These are phyloP conservation scores for Solenopsis fugax DNA, from an alignment of 1,140 invertebrate species.

Conservation along the genomic window DNA sequence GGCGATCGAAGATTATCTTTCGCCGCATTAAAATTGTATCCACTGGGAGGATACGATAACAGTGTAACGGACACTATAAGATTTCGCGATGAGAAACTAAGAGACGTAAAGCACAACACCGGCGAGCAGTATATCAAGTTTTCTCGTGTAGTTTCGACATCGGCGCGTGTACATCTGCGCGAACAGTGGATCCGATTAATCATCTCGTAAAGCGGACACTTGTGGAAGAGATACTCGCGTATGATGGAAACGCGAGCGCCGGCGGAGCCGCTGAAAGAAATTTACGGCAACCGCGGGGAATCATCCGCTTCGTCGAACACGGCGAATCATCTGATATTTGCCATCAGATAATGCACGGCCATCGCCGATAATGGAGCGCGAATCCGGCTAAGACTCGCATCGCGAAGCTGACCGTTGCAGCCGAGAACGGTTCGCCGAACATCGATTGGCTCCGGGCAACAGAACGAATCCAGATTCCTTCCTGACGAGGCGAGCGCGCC, in stretches of 20 bases:
- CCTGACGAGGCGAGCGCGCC: constrained; percentile 23
- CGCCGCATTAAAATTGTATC: neutral
- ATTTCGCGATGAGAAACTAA: neutral
- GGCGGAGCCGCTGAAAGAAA: neutral
- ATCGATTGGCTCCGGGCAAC: constrained; percentile 33
- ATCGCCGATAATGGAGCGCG: constrained; percentile 44
- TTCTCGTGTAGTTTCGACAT: neutral
- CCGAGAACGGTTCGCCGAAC: constrained; percentile 9
- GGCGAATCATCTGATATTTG: constrained; percentile 58
- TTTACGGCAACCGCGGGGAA: neutral
- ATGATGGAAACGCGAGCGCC: constrained; percentile 55
- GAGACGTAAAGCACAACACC: neutral
- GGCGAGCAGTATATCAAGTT: neutral
- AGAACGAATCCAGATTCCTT: neutral
- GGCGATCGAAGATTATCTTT: neutral
- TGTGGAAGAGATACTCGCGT: constrained; percentile 30
- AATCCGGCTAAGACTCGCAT: constrained; percentile 43
- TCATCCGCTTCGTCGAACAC: neutral
- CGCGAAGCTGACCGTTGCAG: constrained; percentile 50
- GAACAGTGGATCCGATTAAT: constrained; percentile 26
- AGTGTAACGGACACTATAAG: neutral
- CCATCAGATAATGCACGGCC: constrained; percentile 66
- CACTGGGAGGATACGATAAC: neutral
- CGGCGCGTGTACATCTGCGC: neutral
- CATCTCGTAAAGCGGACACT: neutral